These are phyloP conservation scores for Mythimna impura DNA, from an alignment of 2,888 invertebrate species.

Conservation along the genomic window DNA sequence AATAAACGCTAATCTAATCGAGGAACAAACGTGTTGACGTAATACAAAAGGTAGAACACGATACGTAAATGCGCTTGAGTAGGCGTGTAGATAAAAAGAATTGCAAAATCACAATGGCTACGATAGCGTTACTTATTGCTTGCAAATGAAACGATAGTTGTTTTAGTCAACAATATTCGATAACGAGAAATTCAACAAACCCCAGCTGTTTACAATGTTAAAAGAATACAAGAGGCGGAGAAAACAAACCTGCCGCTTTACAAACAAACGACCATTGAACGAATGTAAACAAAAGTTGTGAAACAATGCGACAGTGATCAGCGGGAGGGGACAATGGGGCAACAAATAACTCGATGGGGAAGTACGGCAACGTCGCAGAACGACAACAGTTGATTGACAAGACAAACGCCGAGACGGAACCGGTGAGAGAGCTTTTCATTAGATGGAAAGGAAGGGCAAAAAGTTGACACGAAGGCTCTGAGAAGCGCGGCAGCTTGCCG, in stretches of 20 bases:
- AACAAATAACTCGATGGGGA: conserved; percentile 86
- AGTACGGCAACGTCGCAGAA: conserved; percentile 76
- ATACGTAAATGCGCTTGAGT: conserved; percentile 52
- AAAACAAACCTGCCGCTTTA: conserved; percentile 80
- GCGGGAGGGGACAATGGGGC: conserved; percentile 84
- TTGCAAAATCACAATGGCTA: conserved; percentile 67
- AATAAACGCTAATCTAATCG: conserved; percentile 67
- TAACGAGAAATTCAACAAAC: conserved; percentile 77
- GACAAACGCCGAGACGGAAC: conserved; percentile 83
- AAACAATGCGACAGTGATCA: conserved; percentile 87
- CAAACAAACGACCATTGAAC: conserved; percentile 83
- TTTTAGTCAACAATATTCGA: conserved; percentile 76
- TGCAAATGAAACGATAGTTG: conserved; percentile 70
- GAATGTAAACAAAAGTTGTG: conserved; percentile 86
- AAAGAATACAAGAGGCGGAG: conserved; percentile 77
- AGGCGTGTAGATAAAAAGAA: conserved; percentile 63
- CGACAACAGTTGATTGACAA: conserved; percentile 84
- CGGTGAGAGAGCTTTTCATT: conserved; percentile 83
- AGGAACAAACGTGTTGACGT: conserved; percentile 64
- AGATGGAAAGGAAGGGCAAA: conserved; percentile 80
- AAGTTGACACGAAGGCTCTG: conserved; percentile 74
- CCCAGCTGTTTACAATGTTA: conserved; percentile 77
- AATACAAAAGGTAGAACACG: conserved; percentile 60
- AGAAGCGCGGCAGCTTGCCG: conserved; percentile 65
- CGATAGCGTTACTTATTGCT: conserved; percentile 67